phyloP scores from a whole-genome alignment of 2,113 vertebrate genomes.

The Bettongia penicillata region DNA sequence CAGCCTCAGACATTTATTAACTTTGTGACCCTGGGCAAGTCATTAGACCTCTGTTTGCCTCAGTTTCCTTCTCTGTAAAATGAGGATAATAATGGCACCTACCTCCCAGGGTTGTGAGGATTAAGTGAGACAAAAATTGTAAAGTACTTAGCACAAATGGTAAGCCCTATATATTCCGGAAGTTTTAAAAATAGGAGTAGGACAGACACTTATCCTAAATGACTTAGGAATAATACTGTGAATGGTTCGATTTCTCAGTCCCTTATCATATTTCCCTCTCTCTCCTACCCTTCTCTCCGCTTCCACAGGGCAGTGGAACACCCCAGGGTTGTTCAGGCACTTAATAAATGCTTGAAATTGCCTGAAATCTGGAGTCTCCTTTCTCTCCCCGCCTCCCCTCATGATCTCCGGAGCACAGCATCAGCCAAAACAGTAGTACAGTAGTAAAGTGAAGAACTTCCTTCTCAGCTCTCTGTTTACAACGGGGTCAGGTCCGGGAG shows the following conservation, averaged over 20 bases:
- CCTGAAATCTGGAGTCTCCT: neutral
- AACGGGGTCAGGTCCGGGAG: constrained; percentile 40
- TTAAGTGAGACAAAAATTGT: neutral
- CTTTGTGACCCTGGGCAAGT: neutral
- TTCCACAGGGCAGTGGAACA: neutral
- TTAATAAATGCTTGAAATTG: neutral
- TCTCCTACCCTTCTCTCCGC: neutral
- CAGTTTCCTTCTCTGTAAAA: neutral
- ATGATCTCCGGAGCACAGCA: neutral
- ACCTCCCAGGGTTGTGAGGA: neutral
- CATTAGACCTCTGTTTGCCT: neutral
- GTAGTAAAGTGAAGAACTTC: neutral
- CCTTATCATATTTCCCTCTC: neutral
- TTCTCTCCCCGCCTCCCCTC: neutral
- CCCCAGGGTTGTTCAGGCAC: neutral
- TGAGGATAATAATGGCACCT: neutral
- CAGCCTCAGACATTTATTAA: neutral
- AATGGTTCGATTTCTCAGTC: neutral
- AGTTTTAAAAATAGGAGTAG: neutral
- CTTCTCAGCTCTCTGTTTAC: constrained; percentile 35
- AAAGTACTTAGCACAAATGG: neutral
- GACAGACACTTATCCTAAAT: neutral
- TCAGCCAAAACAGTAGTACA: neutral
- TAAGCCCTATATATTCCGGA: neutral
- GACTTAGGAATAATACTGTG: neutral